Percentiles rank a stretch among this genome's conserved stretches.
Evolutionary conservation across 2,113 vertebrate species (phyloP).

Genomic region (Centrocercus urophasianus): DNA sequence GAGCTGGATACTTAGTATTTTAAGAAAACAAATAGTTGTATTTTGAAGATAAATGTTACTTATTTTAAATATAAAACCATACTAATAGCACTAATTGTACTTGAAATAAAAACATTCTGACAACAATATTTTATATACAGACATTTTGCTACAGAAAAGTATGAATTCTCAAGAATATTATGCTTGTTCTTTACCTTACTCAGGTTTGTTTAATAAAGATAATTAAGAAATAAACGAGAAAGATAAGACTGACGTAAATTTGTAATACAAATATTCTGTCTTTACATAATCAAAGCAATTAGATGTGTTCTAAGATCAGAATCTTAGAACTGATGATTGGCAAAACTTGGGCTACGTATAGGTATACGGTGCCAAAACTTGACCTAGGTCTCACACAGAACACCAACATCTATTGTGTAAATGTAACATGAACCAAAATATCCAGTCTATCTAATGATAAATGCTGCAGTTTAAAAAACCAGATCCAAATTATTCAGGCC

Average conservation of each 20-base stretch:
- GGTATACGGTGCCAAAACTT: neutral
- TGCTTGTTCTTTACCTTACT: neutral
- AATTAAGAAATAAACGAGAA: neutral
- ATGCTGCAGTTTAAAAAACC: neutral
- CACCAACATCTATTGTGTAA: neutral
- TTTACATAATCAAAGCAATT: neutral
- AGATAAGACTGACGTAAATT: neutral
- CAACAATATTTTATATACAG: neutral
- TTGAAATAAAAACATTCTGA: neutral
- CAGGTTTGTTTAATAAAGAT: neutral
- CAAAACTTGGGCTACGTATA: neutral
- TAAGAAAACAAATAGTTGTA: fast-evolving
- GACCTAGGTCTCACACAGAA: neutral
- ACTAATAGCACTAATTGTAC: neutral
- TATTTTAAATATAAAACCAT: neutral
- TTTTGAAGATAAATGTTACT: neutral
- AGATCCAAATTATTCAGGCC: neutral
- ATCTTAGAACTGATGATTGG: neutral
- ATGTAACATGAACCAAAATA: neutral
- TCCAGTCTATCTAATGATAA: neutral
- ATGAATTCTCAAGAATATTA: neutral
- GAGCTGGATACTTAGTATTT: neutral
- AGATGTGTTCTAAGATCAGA: neutral
- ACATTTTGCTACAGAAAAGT: neutral
- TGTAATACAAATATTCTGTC: neutral